These are phyloP conservation scores for Neria commutata DNA, from an alignment of 2,888 invertebrate species.

Conservation along the genomic window DNA sequence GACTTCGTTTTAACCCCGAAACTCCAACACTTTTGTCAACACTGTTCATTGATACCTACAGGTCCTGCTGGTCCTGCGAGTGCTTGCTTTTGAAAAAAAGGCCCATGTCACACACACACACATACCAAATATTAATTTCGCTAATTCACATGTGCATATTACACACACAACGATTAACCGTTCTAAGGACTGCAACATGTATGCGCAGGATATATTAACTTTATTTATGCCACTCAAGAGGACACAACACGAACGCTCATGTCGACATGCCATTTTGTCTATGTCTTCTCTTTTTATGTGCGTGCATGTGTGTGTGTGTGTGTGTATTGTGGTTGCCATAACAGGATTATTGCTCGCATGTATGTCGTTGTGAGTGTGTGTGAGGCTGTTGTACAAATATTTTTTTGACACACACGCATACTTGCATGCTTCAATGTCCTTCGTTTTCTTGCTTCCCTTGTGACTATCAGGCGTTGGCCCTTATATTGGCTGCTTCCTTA, in stretches of 20 bases:
- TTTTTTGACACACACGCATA: neutral
- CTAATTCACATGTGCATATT: neutral
- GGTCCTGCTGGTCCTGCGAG: no score
- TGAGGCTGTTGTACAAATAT: neutral
- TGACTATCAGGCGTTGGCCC: no score
- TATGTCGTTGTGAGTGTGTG: neutral
- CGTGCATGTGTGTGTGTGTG: neutral
- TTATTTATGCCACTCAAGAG: conserved; percentile 3
- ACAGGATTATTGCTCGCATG: no score
- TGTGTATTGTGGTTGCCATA: no score
- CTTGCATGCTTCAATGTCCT: no score
- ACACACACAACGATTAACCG: neutral
- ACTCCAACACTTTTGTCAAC: no score
- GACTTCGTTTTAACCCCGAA: no score
- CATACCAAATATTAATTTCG: neutral
- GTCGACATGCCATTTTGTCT: neutral
- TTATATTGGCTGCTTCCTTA: no score
- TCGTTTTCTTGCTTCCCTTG: no score
- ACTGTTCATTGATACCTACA: neutral
- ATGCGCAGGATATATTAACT: neutral
- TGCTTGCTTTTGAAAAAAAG: no score
- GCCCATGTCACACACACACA: neutral
- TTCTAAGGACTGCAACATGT: neutral
- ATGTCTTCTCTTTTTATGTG: neutral
- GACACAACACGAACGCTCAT: neutral